Evolutionary conservation across 92 coral and sea anemone species (phyloP), one percentile per base, ranked within the genome.

Genomic region (Paragorgia papillata): DNA sequence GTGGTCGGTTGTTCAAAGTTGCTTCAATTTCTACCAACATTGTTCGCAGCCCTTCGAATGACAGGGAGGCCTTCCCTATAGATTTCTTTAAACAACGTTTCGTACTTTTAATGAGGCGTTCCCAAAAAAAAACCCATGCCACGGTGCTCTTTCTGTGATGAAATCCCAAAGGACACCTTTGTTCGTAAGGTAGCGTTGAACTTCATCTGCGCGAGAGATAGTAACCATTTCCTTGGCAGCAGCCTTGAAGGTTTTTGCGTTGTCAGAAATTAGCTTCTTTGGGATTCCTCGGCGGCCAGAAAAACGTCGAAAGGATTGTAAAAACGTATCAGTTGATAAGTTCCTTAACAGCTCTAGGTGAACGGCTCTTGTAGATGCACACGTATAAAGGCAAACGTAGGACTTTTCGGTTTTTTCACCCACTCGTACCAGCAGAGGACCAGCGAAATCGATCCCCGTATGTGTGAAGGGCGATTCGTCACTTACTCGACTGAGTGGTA

Each of bases 111-210:
- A n/a, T n/a, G n/a, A n/a, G n/a, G n/a, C n/a, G n/a, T n/a, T 5
- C 43, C 29, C 79, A 37, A 43, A 70, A 30, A 70, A 70, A 14
- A 81, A 81, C 5, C 87, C 82, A 69, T 73, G 62, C 83, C 79
- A 83, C 13, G 87, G 83, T 1, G 79, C 86, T 26, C 74, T 44
- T 56, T 80, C 66, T 6, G 66, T 44, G 48, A 74, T 66, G 53
- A 66, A 79, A 2, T 63, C 61, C 88, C 85, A n/a, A n/a, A n/a
- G n/a, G n/a, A n/a, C n/a, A n/a, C n/a, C n/a, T n/a, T n/a, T n/a
- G n/a, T n/a, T n/a, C n/a, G n/a, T n/a, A n/a, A n/a, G n/a, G n/a
- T n/a, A n/a, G n/a, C n/a, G n/a, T n/a, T n/a, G n/a, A n/a, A n/a
- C n/a, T n/a, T n/a, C n/a, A n/a, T n/a, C n/a, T n/a, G n/a, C n/a